phyloP scores from a whole-genome alignment of 2,888 invertebrate species.

The Masnerella sp. region DNA sequence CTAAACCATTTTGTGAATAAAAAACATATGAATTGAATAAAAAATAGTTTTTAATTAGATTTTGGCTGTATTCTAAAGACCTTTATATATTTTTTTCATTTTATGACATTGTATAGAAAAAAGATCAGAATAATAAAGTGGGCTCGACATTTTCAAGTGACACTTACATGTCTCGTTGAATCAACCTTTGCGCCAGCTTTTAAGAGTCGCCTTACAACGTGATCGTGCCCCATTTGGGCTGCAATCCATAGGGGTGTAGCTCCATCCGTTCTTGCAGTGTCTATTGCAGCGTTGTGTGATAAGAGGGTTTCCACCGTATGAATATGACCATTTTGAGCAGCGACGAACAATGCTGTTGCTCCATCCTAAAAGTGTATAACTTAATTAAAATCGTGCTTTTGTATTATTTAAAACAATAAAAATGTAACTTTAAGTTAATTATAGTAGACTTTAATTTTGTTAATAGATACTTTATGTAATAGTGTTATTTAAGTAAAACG shows the following conservation, averaged over 20 bases:
- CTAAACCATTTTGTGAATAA: too few species aligned
- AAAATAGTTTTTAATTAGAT: too few species aligned
- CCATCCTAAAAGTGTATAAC: slow-evolving; percentile 83
- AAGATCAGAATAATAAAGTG: slow-evolving; percentile 15
- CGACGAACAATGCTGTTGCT: slow-evolving; percentile 94
- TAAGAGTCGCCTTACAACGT: slow-evolving; percentile 87
- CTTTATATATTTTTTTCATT: not conserved
- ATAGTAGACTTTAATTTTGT: too few species aligned
- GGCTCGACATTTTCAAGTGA: slow-evolving; percentile 44
- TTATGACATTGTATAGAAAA: slow-evolving; percentile 3
- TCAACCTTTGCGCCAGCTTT: slow-evolving; percentile 89
- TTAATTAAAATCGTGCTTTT: not conserved
- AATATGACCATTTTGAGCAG: slow-evolving; percentile 95
- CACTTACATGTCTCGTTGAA: slow-evolving; percentile 86
- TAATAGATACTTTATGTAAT: too few species aligned
- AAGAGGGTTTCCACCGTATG: slow-evolving; percentile 87
- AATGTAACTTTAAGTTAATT: too few species aligned
- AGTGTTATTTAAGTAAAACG: too few species aligned
- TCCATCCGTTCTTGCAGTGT: slow-evolving; percentile 88
- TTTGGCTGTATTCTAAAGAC: not conserved
- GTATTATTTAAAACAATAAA: not conserved
- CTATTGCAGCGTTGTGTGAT: slow-evolving; percentile 85
- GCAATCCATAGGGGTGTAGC: slow-evolving; percentile 96
- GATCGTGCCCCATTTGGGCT: slow-evolving; percentile 95
- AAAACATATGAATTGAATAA: too few species aligned